Evolutionary conservation across 1,140 invertebrate species (phyloP).

Genomic region (Macrobrachium nipponense): DNA sequence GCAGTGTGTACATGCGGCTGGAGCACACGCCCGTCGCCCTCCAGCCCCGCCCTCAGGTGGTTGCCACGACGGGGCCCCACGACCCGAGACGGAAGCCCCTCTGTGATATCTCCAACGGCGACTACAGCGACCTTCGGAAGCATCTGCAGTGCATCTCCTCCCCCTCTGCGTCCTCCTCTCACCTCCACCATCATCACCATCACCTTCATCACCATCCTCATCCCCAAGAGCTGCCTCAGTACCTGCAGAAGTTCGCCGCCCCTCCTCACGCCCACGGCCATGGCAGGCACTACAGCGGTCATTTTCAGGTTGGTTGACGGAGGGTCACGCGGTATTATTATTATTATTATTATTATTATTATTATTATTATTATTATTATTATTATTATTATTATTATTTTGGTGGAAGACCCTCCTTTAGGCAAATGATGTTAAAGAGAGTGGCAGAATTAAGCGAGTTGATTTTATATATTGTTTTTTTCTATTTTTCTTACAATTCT

Average conservation of each 20-base stretch:
- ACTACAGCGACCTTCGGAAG: slow-evolving; percentile 61
- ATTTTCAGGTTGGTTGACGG: slow-evolving; percentile 6
- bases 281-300: neutral
- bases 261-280: neutral
- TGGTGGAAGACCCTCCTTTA: too few species aligned
- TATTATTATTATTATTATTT: neutral
- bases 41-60: slow-evolving; percentile 34
- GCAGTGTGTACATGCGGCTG: slow-evolving; percentile 63
- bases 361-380: neutral
- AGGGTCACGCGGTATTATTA: neutral
- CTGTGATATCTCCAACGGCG: slow-evolving; percentile 63
- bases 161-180: neutral
- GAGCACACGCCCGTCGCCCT: slow-evolving; percentile 61
- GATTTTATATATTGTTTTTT: too few species aligned
- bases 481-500: too few species aligned
- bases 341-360: neutral
- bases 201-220: slow-evolving; percentile 26
- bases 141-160: slow-evolving; percentile 51
- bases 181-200: slow-evolving; percentile 3
- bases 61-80: slow-evolving; percentile 44
- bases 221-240: slow-evolving; percentile 6
- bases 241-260: slow-evolving; percentile 40
- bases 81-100: slow-evolving; percentile 58
- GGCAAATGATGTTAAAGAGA: too few species aligned
- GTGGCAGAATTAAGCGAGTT: too few species aligned